Evolutionary conservation across 1,140 invertebrate species (phyloP), one percentile per base, ranked within the genome.

Genomic region (Telenomus remus): DNA sequence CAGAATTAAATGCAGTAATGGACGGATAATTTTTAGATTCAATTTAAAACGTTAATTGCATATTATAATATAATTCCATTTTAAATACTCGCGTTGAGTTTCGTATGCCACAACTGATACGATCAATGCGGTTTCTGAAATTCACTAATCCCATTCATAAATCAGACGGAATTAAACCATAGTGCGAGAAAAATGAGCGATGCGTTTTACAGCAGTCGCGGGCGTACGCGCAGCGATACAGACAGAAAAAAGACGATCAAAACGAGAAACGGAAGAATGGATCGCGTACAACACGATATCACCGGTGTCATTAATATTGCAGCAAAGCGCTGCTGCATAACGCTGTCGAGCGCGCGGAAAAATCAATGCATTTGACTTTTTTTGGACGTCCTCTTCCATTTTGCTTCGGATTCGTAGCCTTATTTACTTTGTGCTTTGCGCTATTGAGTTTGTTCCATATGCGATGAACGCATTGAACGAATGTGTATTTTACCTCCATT

Each of bases 151-250:
- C 56, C 63, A 68, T 71, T 71, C 61, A 74, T 78, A 78, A 74
- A 78, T 78, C 76, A 78, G 53, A 59, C 33, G 57, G 76, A 78
- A 78, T 74, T 78, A 75, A 74, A 78, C 70, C 76, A 66, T 70
- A 74, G 14, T 66, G 70, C 76, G 53, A 66, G 56, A 60, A 71
- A 78, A 74, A 74, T 78, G 76, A 71, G 61, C 74, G 71, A 74
- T 71, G 70, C 44, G 39, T 51, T 78, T 75, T 78, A 63, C 71
- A 57, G 19, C 6, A 27, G 19, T 27, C 19, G n/a, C n/a, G 54
- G 44, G 50, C 65, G 49, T 51, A 43, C 33, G 63, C 59, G 70
- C 68, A 57, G 61, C 19, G 72, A 66, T 39, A 72, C 33, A 73
- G 50, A 48, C 27, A 46, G 16, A 14, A 51, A 64, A 50, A 63